A percentile compares a stretch with the other conserved stretches of the same genome.
These are phyloP conservation scores for Hystrix brachyura DNA, from an alignment of 2,113 vertebrate genomes.

Conservation along the genomic window DNA sequence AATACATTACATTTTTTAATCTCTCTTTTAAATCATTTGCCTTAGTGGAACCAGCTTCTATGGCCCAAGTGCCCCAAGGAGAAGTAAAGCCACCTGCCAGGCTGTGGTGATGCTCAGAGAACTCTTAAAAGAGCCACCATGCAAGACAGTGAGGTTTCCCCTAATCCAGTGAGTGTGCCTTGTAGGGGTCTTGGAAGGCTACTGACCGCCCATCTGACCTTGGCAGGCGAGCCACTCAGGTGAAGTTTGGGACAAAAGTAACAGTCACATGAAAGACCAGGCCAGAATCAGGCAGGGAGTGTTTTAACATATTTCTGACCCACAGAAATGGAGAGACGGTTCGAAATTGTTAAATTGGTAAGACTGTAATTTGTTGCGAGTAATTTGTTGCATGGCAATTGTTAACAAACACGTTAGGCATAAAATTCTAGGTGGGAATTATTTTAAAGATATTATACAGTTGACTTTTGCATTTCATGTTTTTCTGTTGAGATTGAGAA, in stretches of 20 bases:
- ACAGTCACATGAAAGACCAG: background rate
- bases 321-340: background rate
- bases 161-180: background rate
- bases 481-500: background rate
- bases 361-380: too few species aligned
- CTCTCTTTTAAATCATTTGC: too few species aligned
- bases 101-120: background rate
- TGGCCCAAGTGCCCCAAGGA: background rate
- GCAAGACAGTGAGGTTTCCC: background rate
- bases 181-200: background rate
- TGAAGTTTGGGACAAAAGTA: background rate
- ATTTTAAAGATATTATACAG: background rate
- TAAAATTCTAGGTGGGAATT: background rate
- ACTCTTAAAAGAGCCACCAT: rapidly evolving
- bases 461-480: background rate
- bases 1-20: background rate
- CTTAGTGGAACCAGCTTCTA: background rate
- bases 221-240: background rate
- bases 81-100: background rate
- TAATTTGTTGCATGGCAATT: background rate
- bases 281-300: too few species aligned
- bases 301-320: background rate
- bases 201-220: too few species aligned
- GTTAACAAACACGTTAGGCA: background rate
- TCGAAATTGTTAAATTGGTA: too few species aligned